Evolutionary conservation across 2,797 vertebrate species (phyloP), one percentile per base, ranked within the genome.

Genomic region (Tympanoctomys barrerae): DNA sequence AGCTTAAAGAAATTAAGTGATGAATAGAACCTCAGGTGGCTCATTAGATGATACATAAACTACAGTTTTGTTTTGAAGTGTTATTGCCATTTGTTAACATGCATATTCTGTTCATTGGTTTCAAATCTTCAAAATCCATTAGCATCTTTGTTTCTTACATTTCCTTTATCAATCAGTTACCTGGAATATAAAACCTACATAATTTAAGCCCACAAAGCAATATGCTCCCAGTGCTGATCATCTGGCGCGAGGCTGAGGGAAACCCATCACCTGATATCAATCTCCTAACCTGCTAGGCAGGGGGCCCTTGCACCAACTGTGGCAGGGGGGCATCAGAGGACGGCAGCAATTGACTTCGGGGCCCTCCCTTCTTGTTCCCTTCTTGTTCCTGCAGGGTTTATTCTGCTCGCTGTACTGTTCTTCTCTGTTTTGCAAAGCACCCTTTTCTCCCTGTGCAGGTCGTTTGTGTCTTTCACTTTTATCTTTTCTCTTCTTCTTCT

Each of bases 51-150:
- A 64, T 59, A 88, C 8, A 77, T 79, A 62, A 92, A 90, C 14
- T 61, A 19, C 1, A 6, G 61, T 6, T 24, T 46, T 93, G 91
- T 49, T 89, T 92, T 54, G 16, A 33, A 59, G 7, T 64, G 59
- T 94, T 89, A 86, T 14, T 85, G 28, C 21, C 70, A 59, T 54
- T 92, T 79, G 5, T 87, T 66, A 92, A 42, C 33, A 75, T 31
- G 21, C 10, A 49, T 95, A 70, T 82, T 80, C 80, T 94, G 3
- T 46, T 89, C 87, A 83, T 49, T 94, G 33, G 7, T 80, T 90
- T 26, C 36, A 88, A 16, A 86, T 3, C 7, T 64, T 52, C 59
- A 92, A 92, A 39, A 19, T 33, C 22, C 28, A 31, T 70, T 73
- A 81, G 21, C 61, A 36, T 49, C 49, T 92, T 94, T 79, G 10